A percentile compares a stretch with the other conserved stretches of the same genome.
Evolutionary conservation across 2,888 invertebrate genomes (phyloP).

Genomic region (Hartigia nigra): DNA sequence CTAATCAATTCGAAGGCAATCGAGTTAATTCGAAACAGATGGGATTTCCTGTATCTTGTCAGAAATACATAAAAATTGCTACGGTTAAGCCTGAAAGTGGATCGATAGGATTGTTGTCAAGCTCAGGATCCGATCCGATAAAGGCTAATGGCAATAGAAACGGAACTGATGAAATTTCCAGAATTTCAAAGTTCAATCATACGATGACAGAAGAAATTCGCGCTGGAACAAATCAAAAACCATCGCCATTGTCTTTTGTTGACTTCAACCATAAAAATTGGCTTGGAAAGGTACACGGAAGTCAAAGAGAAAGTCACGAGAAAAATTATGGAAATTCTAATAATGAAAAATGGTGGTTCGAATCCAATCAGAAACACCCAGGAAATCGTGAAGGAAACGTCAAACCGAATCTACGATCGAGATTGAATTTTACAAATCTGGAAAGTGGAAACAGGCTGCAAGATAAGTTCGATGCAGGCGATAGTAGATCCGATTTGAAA

Average conservation of each 20-base stretch:
- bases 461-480: not conserved
- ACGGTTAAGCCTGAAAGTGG: not conserved
- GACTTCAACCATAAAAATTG: not conserved
- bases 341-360: not conserved
- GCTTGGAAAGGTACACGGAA: not conserved
- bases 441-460: not conserved
- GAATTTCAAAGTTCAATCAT: not conserved
- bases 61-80: not conserved
- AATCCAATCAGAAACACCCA: not conserved
- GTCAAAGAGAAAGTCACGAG: not conserved
- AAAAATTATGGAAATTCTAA: not conserved
- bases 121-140: not conserved
- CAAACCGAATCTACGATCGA: not conserved
- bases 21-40: not conserved
- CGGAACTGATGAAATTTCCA: not conserved
- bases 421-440: not conserved
- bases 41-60: not conserved
- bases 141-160: not conserved
- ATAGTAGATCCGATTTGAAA: not conserved
- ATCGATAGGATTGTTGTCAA: not conserved
- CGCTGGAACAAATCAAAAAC: not conserved
- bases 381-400: not conserved
- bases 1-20: not conserved
- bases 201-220: not conserved
- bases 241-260: not conserved